These are phyloP conservation scores for Trichogramma evanescens DNA, from an alignment of 2,888 invertebrate species.

Conservation along the genomic window DNA sequence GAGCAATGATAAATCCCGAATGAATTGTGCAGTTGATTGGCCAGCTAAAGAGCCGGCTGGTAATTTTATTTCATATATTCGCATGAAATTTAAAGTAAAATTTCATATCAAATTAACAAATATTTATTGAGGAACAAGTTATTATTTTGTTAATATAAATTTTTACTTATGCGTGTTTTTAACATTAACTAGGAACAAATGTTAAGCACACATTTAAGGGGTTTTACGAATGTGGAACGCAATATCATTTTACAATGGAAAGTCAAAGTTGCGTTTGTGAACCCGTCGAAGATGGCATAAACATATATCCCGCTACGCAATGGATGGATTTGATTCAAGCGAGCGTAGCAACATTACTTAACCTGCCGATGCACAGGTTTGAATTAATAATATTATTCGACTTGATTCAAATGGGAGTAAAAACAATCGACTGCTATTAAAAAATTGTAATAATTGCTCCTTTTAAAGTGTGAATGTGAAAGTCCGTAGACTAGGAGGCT, in stretches of 20 bases:
- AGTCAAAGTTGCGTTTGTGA: slow-evolving; percentile 61
- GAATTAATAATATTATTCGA: too few species aligned
- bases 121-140: not conserved
- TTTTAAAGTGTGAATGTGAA: slow-evolving; percentile 58
- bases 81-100: not conserved
- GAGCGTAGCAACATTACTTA: slow-evolving; percentile 53
- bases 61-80: not conserved
- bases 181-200: slow-evolving; percentile 34
- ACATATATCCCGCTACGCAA: slow-evolving; percentile 60
- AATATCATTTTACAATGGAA: slow-evolving; percentile 74
- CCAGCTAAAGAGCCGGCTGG: not conserved
- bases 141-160: not conserved
- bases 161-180: not conserved
- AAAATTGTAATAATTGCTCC: not conserved
- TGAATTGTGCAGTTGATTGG: not conserved
- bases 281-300: slow-evolving; percentile 66
- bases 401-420: too few species aligned
- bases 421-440: too few species aligned
- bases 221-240: slow-evolving; percentile 53
- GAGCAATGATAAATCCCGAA: slow-evolving; percentile 29
- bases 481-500: slow-evolving; percentile 65
- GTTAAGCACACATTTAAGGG: slow-evolving; percentile 53
- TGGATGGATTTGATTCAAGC: slow-evolving; percentile 58
- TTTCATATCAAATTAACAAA: not conserved
- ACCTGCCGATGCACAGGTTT: slow-evolving; percentile 56